Evolutionary conservation across 1,140 invertebrate genomes (phyloP), one percentile per base, ranked within the genome.

Genomic region (Arion vulgaris): DNA sequence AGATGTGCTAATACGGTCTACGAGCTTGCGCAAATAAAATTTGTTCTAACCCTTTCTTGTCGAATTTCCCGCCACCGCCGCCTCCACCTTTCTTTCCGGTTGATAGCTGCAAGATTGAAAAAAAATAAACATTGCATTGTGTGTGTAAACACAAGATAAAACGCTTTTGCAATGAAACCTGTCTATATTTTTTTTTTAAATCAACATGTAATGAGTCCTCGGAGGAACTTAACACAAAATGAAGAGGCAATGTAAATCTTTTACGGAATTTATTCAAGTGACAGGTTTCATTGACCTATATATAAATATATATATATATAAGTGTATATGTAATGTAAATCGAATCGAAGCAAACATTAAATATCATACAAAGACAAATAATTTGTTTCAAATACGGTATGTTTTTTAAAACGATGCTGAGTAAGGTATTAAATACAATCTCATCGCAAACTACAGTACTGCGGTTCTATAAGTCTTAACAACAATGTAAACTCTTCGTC

Each of bases 41-140:
- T 36, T 74, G 49, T 81, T 69, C 80, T 81, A 81, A 81, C 80
- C 80, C 80, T 81, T 81, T 81, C 80, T 74, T 81, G 80, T 81
- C 80, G 80, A 81, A 81, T 81, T 81, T 81, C 49, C 80, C 80
- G 80, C 80, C 62, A 66, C 62, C 81, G 75, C 74, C 74, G 72
- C 81, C 81, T 57, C 41, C 62, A 77, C 72, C 81, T 75, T 78
- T 78, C 81, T 83, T 83, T 71, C 81, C 81, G 74, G 81, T 83
- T n/a, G 81, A 83, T 78, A 76, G 81, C 81, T 83, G 68, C 41
- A 83, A 82, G 80, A 81, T 81, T 81, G 62, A 28, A 66, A 62
- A 81, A 81, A 81, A 74, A 81, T 62, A 11, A 81, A 79, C n/a
- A 68, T 79, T 79, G 77, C 62, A 69, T 32, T 77, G 53, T 74